phyloP scores from a whole-genome alignment of 1,140 invertebrate species.

The Alviniconcha marisindica region DNA sequence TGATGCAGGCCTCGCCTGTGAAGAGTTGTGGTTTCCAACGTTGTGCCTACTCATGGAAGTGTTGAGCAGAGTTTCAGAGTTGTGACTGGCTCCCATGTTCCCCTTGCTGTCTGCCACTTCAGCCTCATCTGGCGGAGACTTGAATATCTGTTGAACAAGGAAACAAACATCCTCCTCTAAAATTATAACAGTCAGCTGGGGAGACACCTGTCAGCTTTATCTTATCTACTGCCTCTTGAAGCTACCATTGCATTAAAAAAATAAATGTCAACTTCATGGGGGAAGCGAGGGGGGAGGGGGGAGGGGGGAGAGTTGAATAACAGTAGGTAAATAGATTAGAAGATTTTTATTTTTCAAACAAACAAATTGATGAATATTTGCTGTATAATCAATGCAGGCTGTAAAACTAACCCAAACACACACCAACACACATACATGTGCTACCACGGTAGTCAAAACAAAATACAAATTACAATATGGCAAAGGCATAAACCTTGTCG shows the following conservation, averaged over 20 bases:
- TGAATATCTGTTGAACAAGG: slow-evolving; percentile 76
- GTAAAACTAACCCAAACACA: neutral
- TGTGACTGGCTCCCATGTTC: slow-evolving; percentile 41
- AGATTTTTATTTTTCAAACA: neutral
- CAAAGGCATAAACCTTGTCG: slow-evolving; percentile 81
- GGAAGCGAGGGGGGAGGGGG: too few relatives aligned
- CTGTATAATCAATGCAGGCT: neutral
- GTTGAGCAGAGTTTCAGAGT: slow-evolving; percentile 11
- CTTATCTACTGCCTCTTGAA: too few relatives aligned
- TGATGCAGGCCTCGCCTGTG: slow-evolving; percentile 28
- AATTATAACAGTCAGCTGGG: too few relatives aligned
- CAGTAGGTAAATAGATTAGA: neutral
- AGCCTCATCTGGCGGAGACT: slow-evolving; percentile 72
- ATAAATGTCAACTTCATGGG: too few relatives aligned
- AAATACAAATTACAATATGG: slow-evolving; percentile 28
- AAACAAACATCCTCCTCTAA: too few relatives aligned
- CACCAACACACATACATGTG: neutral
- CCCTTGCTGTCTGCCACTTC: slow-evolving; percentile 53
- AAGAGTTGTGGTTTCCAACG: neutral
- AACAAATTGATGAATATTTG: neutral
- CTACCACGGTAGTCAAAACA: neutral
- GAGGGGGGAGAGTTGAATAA: too few relatives aligned
- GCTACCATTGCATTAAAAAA: too few relatives aligned
- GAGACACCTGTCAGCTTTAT: too few relatives aligned
- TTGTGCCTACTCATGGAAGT: neutral